Evolutionary conservation across 2,113 vertebrate species (phyloP).

Genomic region (Rostratula benghalensis): DNA sequence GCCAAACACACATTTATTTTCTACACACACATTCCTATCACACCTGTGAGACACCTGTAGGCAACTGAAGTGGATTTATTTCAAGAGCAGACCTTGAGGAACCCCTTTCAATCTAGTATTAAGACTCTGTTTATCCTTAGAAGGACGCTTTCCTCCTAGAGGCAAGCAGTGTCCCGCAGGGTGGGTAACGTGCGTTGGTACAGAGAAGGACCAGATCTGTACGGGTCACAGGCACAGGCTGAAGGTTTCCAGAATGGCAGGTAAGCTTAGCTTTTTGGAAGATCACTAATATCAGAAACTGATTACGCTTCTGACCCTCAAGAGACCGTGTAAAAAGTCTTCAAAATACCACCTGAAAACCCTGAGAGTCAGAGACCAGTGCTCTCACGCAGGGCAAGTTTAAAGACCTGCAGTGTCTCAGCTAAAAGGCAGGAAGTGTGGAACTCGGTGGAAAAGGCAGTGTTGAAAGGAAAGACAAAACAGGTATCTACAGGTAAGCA

Average conservation of each 20-base stretch:
- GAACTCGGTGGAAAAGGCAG: not conserved
- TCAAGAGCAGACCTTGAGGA: not conserved
- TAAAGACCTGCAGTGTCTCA: not conserved
- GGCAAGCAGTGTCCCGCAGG: not conserved
- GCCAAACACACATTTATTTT: not conserved
- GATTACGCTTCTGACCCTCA: not conserved
- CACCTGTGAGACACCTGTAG: not conserved
- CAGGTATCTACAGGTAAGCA: not conserved
- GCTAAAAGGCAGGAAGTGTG: not conserved
- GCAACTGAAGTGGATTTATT: not conserved
- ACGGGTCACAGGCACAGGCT: not conserved
- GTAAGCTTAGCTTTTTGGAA: not conserved
- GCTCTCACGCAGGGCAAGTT: fast-evolving
- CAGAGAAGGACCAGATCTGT: not conserved
- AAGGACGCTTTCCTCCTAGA: not conserved
- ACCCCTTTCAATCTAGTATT: not conserved
- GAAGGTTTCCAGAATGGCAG: not conserved
- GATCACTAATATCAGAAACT: not conserved
- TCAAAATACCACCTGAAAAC: not conserved
- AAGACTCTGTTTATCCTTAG: not conserved
- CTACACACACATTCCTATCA: not conserved
- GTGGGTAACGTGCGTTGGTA: not conserved
- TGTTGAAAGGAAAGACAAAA: not conserved
- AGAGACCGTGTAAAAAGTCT: not conserved
- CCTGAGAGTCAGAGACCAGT: not conserved